These are phyloP conservation scores for Bombylius discolor DNA, from an alignment of 2,888 invertebrate species.

Conservation along the genomic window DNA sequence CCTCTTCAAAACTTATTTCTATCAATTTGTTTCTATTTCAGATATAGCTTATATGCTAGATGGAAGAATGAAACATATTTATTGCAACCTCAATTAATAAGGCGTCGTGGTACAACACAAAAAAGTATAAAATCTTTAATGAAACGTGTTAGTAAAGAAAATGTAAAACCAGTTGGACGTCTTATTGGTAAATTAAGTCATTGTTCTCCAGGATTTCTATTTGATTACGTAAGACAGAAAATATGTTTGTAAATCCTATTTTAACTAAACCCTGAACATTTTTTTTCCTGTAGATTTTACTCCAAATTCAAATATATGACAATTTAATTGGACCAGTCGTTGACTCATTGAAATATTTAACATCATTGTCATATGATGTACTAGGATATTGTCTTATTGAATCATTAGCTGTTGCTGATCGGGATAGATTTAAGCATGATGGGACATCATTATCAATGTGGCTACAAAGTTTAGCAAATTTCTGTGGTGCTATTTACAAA, in stretches of 20 bases:
- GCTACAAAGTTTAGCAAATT: conserved; percentile 88
- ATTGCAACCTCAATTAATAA: conserved; percentile 69
- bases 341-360: conserved; percentile 92
- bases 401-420: conserved; percentile 66
- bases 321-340: conserved; percentile 93
- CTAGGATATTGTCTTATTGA: conserved; percentile 92
- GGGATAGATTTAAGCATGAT: conserved; percentile 69
- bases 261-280: not conserved
- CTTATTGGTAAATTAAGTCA: conserved; percentile 94
- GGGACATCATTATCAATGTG: conserved; percentile 86
- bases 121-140: conserved; percentile 91
- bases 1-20: not conserved
- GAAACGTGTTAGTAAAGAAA: conserved; percentile 96
- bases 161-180: conserved; percentile 91
- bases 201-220: conserved; percentile 86
- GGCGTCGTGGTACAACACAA: conserved; percentile 72
- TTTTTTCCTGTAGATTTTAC: conserved; percentile 40
- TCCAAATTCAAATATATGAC: conserved; percentile 84
- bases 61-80: conserved; percentile 90
- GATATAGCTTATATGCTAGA: conserved; percentile 79
- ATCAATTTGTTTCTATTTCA: conserved; percentile 24
- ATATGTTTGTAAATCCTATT: not conserved
- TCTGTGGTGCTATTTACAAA: conserved; percentile 92
- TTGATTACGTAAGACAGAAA: conserved; percentile 66
- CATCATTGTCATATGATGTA: conserved; percentile 89